Percentiles rank a stretch among this genome's conserved stretches.
Evolutionary conservation across 2,797 vertebrate genomes (phyloP).

Genomic region (Bradypodion pumilum): DNA sequence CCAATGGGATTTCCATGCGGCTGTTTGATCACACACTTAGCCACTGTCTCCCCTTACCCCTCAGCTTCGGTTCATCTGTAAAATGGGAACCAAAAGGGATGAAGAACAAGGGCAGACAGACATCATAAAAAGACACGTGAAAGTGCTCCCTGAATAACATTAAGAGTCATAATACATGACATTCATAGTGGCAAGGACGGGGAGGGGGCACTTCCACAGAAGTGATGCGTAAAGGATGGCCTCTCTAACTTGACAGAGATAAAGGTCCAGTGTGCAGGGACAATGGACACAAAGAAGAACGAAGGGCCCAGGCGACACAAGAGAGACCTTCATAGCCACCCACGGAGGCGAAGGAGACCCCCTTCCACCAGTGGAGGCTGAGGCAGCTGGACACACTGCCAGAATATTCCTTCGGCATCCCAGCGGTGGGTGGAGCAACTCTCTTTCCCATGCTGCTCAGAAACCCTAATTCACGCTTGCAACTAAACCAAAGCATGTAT

Average conservation of each 20-base stretch:
- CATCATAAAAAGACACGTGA: neutral
- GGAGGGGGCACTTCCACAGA: neutral
- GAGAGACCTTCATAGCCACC: slow-evolving; percentile 1
- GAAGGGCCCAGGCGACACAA: neutral
- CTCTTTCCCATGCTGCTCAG: no score
- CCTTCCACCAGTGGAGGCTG: neutral
- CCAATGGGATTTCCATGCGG: fast-evolving
- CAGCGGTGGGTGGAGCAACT: neutral
- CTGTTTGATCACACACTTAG: no score
- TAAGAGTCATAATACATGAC: no score
- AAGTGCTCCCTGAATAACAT: neutral
- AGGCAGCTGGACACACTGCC: neutral
- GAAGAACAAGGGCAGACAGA: neutral
- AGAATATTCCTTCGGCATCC: neutral
- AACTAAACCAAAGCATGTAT: no score
- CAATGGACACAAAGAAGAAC: slow-evolving; percentile 6
- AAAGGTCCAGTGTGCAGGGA: slow-evolving; percentile 22
- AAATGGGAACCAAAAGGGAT: neutral
- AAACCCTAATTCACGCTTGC: neutral
- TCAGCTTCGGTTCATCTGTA: neutral
- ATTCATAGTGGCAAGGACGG: neutral
- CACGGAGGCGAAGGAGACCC: slow-evolving; percentile 17
- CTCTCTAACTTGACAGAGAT: neutral
- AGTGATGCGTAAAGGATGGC: neutral
- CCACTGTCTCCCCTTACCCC: neutral